These are phyloP conservation scores for Lasaia peninsularis DNA, from an alignment of 1,140 invertebrate genomes.

Conservation along the genomic window DNA sequence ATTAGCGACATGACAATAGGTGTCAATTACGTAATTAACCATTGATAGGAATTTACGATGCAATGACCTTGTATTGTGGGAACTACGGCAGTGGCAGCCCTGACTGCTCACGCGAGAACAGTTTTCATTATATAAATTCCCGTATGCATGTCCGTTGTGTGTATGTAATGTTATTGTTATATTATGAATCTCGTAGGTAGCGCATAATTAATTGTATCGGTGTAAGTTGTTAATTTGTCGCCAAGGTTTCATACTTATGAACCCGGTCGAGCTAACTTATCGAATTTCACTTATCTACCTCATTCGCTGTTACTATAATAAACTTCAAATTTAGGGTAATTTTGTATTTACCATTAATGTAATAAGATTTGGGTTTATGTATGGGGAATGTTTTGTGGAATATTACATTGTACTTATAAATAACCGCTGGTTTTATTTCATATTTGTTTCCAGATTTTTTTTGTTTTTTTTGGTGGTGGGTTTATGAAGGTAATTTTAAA, in stretches of 20 bases:
- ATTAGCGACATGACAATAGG: slow-evolving; percentile 57
- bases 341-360: slow-evolving; percentile 70
- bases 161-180: slow-evolving; percentile 31
- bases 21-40: slow-evolving; percentile 47
- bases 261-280: slow-evolving; percentile 41
- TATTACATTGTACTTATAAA: slow-evolving; percentile 76
- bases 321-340: slow-evolving; percentile 66
- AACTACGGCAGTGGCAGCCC: not conserved
- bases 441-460: not conserved
- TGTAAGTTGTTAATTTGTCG: slow-evolving; percentile 14
- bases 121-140: slow-evolving; percentile 4
- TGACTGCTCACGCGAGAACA: not conserved
- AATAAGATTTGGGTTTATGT: slow-evolving; percentile 69
- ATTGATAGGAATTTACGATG: not conserved
- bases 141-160: slow-evolving; percentile 15
- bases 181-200: slow-evolving; percentile 48
- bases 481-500: not conserved
- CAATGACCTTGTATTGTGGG: slow-evolving; percentile 1
- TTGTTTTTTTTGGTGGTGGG: slow-evolving; percentile 19
- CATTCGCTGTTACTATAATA: slow-evolving; percentile 54
- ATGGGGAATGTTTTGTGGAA: slow-evolving; percentile 74
- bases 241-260: slow-evolving; percentile 7
- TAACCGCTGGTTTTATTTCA: slow-evolving; percentile 64
- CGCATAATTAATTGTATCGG: slow-evolving; percentile 23
- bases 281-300: slow-evolving; percentile 54